A percentile compares a stretch with the other conserved stretches of the same genome.
These are phyloP conservation scores for Pundamilia nyererei DNA, from an alignment of 2,113 vertebrate species.

Conservation along the genomic window DNA sequence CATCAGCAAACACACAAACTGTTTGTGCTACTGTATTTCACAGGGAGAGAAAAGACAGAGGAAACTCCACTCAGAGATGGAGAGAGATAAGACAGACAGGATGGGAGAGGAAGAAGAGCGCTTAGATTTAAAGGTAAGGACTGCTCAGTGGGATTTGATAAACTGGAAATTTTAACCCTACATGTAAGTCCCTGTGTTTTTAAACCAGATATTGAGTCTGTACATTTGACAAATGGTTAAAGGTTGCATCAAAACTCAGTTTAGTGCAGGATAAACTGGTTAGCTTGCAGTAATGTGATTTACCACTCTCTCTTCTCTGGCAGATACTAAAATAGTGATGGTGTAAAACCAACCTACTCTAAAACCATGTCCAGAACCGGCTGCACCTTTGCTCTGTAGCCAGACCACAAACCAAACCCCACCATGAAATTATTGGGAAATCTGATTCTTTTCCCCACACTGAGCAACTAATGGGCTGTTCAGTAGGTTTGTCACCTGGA, in stretches of 20 bases:
- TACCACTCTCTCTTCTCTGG: too few species aligned
- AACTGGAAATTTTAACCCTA: background rate
- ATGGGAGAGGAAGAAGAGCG: accelerated
- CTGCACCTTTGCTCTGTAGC: background rate
- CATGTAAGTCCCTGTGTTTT: background rate
- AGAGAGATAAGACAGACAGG: background rate
- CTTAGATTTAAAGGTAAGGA: background rate
- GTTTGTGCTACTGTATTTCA: background rate
- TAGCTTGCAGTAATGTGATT: too few species aligned
- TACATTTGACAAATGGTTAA: background rate
- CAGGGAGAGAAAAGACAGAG: background rate
- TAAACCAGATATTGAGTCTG: background rate
- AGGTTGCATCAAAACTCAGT: background rate
- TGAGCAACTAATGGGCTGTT: background rate
- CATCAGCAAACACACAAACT: background rate
- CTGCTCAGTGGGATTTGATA: accelerated
- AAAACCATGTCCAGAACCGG: accelerated
- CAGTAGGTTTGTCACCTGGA: background rate
- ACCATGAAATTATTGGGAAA: background rate
- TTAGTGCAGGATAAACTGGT: too few species aligned
- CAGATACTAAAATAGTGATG: too few species aligned
- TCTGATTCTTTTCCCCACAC: background rate
- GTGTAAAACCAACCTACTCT: too few species aligned
- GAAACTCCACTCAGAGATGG: background rate
- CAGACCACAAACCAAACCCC: background rate